A percentile compares a stretch with the other conserved stretches of the same genome.
These are phyloP conservation scores for Psilanteris sp. DNA, from an alignment of 1,140 invertebrate genomes.

Conservation along the genomic window DNA sequence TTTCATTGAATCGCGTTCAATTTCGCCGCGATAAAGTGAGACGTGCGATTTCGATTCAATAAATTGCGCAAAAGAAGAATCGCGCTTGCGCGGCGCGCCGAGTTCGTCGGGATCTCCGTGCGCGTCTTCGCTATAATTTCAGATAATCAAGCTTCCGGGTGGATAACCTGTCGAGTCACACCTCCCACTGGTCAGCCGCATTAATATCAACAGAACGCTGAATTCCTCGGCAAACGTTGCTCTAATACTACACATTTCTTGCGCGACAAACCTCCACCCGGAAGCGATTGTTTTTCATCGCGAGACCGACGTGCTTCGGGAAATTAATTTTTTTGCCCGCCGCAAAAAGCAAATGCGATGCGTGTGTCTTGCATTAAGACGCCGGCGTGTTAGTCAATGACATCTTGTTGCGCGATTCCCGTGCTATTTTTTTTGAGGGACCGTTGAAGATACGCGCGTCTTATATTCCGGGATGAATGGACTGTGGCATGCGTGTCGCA, in stretches of 20 bases:
- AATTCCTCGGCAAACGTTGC: constrained; percentile 41
- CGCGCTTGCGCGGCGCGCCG: constrained; percentile 4
- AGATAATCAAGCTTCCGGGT: constrained; percentile 63
- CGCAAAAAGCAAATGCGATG: too few relatives aligned
- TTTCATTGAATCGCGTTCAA: constrained; percentile 28
- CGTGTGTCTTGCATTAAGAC: too few relatives aligned
- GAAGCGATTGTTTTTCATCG: not conserved
- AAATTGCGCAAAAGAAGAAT: constrained; percentile 31
- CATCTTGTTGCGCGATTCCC: too few relatives aligned
- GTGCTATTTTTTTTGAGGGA: too few relatives aligned
- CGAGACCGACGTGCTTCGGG: too few relatives aligned
- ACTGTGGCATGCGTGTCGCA: too few relatives aligned
- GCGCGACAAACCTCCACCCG: constrained; percentile 18
- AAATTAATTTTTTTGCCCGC: too few relatives aligned
- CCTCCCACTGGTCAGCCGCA: constrained; percentile 37
- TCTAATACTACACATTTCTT: constrained; percentile 49
- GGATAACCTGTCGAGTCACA: constrained; percentile 53
- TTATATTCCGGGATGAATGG: too few relatives aligned
- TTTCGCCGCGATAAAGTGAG: constrained; percentile 22
- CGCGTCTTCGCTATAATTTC: constrained; percentile 38
- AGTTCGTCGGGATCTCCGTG: constrained; percentile 31
- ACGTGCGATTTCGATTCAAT: constrained; percentile 44
- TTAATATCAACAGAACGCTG: constrained; percentile 51
- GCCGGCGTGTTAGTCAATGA: too few relatives aligned
- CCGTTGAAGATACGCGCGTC: too few relatives aligned